A percentile compares a stretch with the other conserved stretches of the same genome.
These are phyloP conservation scores for Rhyzopertha dominica DNA, from an alignment of 1,140 invertebrate genomes.

Conservation along the genomic window DNA sequence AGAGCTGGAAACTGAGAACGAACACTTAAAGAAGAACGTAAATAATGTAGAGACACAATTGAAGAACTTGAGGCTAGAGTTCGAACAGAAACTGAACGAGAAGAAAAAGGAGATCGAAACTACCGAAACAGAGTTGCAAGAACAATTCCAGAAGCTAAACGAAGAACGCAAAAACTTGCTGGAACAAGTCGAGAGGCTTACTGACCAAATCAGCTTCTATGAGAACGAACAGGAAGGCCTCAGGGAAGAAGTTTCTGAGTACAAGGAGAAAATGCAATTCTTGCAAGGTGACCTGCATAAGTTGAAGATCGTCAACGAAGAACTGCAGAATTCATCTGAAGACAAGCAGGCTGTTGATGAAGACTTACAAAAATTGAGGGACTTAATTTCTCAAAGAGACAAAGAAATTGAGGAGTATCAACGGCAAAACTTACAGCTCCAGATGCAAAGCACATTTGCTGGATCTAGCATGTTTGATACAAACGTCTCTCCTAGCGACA, in stretches of 20 bases:
- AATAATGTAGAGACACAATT: conserved; percentile 47
- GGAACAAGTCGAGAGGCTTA: conserved; percentile 49
- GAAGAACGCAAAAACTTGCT: conserved; percentile 48
- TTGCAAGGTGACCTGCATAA: conserved; percentile 9
- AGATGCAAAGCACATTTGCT: conserved; percentile 19
- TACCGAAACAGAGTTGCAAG: conserved; percentile 55
- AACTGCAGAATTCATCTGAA: too few relatives aligned
- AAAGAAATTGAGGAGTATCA: conserved; percentile 36
- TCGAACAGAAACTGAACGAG: conserved; percentile 49
- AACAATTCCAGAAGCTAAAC: conserved; percentile 54
- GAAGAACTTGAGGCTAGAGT: conserved; percentile 50
- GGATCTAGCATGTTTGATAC: too few relatives aligned
- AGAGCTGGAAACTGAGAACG: conserved; percentile 30
- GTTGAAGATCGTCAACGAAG: too few relatives aligned
- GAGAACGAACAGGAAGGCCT: conserved; percentile 48
- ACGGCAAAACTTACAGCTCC: conserved; percentile 30
- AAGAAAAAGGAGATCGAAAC: conserved; percentile 55
- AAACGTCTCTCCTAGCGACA: too few relatives aligned
- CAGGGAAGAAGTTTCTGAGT: conserved; percentile 32
- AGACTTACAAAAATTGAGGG: conserved; percentile 4
- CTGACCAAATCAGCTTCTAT: conserved; percentile 49
- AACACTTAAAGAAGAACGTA: conserved; percentile 42
- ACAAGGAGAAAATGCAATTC: conserved; percentile 36
- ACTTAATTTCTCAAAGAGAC: conserved; percentile 35
- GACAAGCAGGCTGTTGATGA: conserved; percentile 3